phyloP scores from a whole-genome alignment of 2,888 invertebrate species.

The Amitus sp. region DNA sequence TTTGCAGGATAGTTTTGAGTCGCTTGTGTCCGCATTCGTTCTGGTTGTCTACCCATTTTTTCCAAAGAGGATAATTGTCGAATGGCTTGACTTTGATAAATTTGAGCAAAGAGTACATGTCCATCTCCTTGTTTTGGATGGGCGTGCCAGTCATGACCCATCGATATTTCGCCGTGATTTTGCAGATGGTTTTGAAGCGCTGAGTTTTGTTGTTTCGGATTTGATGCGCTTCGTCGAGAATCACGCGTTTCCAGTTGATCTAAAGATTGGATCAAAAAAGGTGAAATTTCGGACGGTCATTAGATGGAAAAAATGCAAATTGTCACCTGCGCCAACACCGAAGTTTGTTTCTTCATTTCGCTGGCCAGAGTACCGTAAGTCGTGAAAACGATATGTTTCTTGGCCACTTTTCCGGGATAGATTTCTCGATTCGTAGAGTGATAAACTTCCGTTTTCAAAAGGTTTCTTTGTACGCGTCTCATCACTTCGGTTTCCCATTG shows the following conservation, averaged over 20 bases:
- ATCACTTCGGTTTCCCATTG: conserved; percentile 90
- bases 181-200: conserved; percentile 77
- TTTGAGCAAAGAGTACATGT: conserved; percentile 81
- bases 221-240: conserved; percentile 94
- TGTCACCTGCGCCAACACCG: conserved; percentile 27
- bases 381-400: conserved; percentile 86
- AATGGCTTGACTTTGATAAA: conserved; percentile 90
- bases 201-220: conserved; percentile 88
- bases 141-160: conserved; percentile 96
- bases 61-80: conserved; percentile 90
- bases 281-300: too few species aligned
- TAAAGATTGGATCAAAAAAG: conserved; percentile 39
- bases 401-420: conserved; percentile 68
- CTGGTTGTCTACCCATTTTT: conserved; percentile 90
- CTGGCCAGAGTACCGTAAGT: conserved; percentile 82
- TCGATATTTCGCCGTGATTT: conserved; percentile 70
- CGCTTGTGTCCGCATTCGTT: conserved; percentile 81
- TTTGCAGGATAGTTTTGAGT: too few species aligned
- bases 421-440: conserved; percentile 83
- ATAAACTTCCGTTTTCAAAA: conserved; percentile 74
- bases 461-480: conserved; percentile 71
- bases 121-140: conserved; percentile 92
- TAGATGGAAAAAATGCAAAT: not conserved
- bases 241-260: conserved; percentile 86
- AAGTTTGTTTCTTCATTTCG: conserved; percentile 66